Conservation (phyloP, 1,140 invertebrate species). For the Cyrtorhinus lividipennis region DNA sequence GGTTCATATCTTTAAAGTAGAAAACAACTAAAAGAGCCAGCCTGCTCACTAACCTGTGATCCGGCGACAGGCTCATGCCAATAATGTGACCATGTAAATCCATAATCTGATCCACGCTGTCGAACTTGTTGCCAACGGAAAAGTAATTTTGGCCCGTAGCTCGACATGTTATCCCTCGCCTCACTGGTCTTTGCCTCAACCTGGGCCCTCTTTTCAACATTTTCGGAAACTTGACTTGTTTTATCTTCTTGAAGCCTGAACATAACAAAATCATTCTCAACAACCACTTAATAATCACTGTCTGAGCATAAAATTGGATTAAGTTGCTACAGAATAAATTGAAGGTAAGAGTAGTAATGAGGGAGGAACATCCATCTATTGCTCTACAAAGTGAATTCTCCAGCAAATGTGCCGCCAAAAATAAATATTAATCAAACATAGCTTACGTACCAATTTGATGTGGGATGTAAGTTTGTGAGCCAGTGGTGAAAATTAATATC, state of each 20-base stretch:
- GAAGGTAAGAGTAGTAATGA: too few species aligned
- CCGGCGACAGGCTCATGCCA: conserved; percentile 74
- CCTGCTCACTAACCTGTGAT: too few species aligned
- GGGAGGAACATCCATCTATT: too few species aligned
- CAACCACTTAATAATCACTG: too few species aligned
- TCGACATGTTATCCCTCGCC: conserved; percentile 14
- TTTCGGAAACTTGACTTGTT: conserved; percentile 53
- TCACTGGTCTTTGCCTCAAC: conserved; percentile 43
- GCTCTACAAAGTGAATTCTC: too few species aligned
- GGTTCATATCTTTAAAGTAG: too few species aligned
- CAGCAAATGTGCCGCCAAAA: too few species aligned
- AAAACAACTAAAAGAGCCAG: too few species aligned
- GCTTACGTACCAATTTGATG: conserved; percentile 75
- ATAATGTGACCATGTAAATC: conserved; percentile 82
- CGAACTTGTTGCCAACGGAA: conserved; percentile 53
- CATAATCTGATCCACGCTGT: conserved; percentile 66
- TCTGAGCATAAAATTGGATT: too few species aligned
- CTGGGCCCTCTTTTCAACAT: conserved; percentile 50
- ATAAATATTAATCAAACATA: too few species aligned
- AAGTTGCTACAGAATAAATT: too few species aligned
- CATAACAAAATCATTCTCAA: too few species aligned
- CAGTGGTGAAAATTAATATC: conserved; percentile 73
- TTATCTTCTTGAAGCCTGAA: conserved; percentile 60
- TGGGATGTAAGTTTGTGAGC: conserved; percentile 69
- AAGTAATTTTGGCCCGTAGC: conserved; percentile 38